Percentiles rank a stretch among this genome's conserved stretches.
Evolutionary conservation across 1,140 invertebrate species (phyloP).

Genomic region (Trachelipus rathkii): DNA sequence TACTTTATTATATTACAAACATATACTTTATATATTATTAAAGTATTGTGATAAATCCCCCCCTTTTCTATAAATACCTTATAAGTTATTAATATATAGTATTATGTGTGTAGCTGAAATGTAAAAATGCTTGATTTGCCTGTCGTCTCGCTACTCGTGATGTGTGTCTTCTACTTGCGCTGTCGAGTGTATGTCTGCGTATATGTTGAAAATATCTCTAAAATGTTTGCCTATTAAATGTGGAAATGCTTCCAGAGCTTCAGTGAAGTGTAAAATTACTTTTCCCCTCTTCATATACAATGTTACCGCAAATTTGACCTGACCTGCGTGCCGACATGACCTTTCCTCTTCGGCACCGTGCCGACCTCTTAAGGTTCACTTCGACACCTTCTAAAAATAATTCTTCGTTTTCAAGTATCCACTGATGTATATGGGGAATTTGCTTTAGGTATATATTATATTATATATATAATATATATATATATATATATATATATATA

Average conservation of each 20-base stretch:
- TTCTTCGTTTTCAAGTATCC: background rate
- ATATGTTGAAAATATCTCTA: background rate
- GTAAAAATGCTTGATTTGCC: no score
- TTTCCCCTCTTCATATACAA: background rate
- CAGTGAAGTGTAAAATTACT: background rate
- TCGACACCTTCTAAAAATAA: background rate
- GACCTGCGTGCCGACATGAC: background rate
- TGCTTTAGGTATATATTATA: background rate
- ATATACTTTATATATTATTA: no score
- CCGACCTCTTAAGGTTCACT: background rate
- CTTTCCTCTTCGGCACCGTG: background rate
- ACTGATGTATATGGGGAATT: background rate
- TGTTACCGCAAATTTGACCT: background rate
- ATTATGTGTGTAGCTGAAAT: background rate
- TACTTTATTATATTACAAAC: no score
- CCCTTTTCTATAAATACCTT: no score
- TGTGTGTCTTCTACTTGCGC: background rate
- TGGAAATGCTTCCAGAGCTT: no score
- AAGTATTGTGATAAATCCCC: no score
- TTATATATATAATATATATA: constrained; percentile 13
- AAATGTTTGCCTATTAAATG: background rate
- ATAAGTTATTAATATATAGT: background rate
- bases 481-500: background rate
- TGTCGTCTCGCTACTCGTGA: background rate
- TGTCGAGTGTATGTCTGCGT: background rate